Evolutionary conservation across 2,888 invertebrate genomes (phyloP).

Genomic region (Chydorus sphaericus): DNA sequence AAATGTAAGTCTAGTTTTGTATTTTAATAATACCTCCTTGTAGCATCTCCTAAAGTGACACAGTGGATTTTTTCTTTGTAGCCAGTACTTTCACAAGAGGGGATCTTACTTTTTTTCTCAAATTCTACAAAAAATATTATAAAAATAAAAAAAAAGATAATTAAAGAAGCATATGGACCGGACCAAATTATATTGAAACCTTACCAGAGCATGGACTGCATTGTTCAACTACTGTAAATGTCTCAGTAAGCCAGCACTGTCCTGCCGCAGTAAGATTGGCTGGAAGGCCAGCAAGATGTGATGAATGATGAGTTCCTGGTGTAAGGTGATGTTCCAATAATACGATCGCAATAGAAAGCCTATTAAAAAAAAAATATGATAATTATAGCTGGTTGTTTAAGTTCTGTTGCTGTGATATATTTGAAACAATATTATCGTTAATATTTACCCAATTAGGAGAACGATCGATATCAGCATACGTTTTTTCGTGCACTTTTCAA

Average conservation of each 20-base stretch:
- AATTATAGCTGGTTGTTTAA: not conserved
- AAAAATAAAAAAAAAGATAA: not conserved
- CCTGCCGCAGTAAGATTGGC: not conserved
- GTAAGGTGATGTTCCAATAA: slow-evolving; percentile 8
- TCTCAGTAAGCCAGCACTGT: slow-evolving; percentile 52
- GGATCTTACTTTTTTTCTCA: slow-evolving; percentile 66
- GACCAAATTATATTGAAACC: not conserved
- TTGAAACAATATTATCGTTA: slow-evolving; percentile 7
- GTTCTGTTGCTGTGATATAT: not conserved
- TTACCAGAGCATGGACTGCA: slow-evolving; percentile 73
- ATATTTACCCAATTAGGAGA: slow-evolving; percentile 24
- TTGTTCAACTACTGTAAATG: slow-evolving; percentile 52
- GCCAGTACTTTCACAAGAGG: slow-evolving; percentile 66
- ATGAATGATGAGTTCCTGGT: not conserved
- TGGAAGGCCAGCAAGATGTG: not conserved
- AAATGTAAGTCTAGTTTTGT: not conserved
- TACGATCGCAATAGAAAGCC: slow-evolving; percentile 2
- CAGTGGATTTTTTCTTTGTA: slow-evolving; percentile 70
- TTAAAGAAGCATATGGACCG: not conserved
- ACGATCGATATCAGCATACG: slow-evolving; percentile 26
- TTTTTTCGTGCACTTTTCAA: slow-evolving; percentile 27
- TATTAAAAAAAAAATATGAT: not conserved
- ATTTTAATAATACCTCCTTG: slow-evolving; percentile 44
- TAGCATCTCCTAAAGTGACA: slow-evolving; percentile 55
- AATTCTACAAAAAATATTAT: slow-evolving; percentile 38